A percentile compares a stretch with the other conserved stretches of the same genome.
Conservation (phyloP, 2,888 invertebrate genomes). For the Azorinus chamasolen region DNA sequence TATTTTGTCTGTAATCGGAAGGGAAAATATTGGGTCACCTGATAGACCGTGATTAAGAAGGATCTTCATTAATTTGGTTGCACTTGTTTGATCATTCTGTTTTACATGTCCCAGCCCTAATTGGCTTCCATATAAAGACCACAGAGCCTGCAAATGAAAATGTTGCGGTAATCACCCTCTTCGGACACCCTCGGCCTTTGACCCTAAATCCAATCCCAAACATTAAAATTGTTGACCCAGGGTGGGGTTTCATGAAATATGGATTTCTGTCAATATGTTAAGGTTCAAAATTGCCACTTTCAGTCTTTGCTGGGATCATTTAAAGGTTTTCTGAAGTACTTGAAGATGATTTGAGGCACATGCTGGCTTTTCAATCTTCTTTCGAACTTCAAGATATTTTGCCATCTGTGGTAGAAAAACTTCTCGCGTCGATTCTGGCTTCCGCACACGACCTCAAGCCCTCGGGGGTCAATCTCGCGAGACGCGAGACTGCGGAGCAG, state of each 20-base stretch:
- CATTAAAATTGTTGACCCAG: slow-evolving; percentile 56
- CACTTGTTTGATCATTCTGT: not conserved
- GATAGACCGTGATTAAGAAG: slow-evolving; percentile 11
- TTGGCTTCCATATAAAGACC: too few relatives aligned
- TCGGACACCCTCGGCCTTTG: not conserved
- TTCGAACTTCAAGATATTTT: too few relatives aligned
- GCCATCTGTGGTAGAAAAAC: slow-evolving; percentile 53
- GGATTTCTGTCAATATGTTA: slow-evolving; percentile 53
- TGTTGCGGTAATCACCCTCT: too few relatives aligned
- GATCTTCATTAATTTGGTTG: slow-evolving; percentile 36
- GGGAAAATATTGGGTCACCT: slow-evolving; percentile 43
- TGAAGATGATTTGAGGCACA: slow-evolving; percentile 36
- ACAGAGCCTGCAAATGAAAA: too few relatives aligned
- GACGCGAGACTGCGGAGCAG: slow-evolving; percentile 46
- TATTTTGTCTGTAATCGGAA: slow-evolving; percentile 30
- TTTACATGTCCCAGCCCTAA: too few relatives aligned
- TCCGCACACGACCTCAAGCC: slow-evolving; percentile 48
- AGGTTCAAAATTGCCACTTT: slow-evolving; percentile 45
- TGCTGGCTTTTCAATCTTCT: not conserved
- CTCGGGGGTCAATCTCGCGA: slow-evolving; percentile 48
- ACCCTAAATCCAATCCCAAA: slow-evolving; percentile 39
- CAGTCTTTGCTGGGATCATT: slow-evolving; percentile 38
- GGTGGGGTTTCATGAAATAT: slow-evolving; percentile 38
- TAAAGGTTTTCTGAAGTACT: slow-evolving; percentile 48
- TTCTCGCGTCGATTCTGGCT: slow-evolving; percentile 5